phyloP scores from a whole-genome alignment of 2,888 invertebrate species.

The Glyphotaelius pellucidus region DNA sequence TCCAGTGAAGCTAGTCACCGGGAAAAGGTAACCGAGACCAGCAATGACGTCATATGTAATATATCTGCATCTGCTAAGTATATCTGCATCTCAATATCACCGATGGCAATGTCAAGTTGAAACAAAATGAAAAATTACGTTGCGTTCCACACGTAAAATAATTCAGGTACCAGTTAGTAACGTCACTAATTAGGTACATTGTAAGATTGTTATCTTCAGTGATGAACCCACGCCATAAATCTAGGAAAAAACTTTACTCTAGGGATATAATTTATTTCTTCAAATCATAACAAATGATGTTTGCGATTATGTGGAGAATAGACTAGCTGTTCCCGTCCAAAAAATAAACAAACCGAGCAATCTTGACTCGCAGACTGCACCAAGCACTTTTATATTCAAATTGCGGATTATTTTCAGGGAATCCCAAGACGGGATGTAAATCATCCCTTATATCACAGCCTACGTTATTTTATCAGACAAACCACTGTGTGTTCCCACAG shows the following conservation, averaged over 20 bases:
- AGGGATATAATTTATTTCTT: not conserved
- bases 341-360: not conserved
- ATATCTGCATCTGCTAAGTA: too few relatives aligned
- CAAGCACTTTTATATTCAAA: not conserved
- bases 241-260: not conserved
- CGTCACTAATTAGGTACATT: too few relatives aligned
- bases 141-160: too few relatives aligned
- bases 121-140: too few relatives aligned
- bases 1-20: too few relatives aligned
- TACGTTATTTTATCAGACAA: not conserved
- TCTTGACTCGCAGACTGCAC: not conserved
- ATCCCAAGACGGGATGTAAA: not conserved
- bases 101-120: too few relatives aligned
- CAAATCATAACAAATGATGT: not conserved
- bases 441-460: not conserved
- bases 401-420: not conserved
- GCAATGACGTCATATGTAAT: too few relatives aligned
- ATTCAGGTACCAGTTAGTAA: too few relatives aligned
- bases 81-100: too few relatives aligned
- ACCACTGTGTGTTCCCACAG: not conserved
- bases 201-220: not conserved
- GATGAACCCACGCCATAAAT: not conserved
- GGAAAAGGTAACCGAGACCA: too few relatives aligned
- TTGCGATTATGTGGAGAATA: not conserved
- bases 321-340: not conserved